Base-by-base conservation (phyloP, 2,797 vertebrate genomes). In the Rhinoraja longicauda region DNA sequence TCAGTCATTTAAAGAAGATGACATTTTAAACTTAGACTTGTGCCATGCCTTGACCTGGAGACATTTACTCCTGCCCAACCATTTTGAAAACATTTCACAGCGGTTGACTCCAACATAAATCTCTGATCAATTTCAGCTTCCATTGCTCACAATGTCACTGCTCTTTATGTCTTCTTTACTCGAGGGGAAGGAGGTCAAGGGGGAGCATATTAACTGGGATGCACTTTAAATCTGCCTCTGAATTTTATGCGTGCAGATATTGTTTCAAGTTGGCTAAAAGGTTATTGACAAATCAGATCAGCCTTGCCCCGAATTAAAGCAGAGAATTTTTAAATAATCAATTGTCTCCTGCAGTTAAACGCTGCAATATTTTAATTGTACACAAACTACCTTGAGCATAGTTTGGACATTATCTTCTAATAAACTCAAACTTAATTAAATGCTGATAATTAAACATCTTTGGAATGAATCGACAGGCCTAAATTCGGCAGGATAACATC, bases 111-210 rank as follows among this genome's bases (percentile, higher is more conserved):
- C 53, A 26, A 26, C 90, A 75, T 92, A 75, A 92, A 92, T 92
- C 70, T 75, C 36, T 0, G 7, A 67, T 17, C 59, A 88, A 88
- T 21, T 88, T 88, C 39, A 73, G 70, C 26, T 92, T 75, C 67
- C 90, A 73, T 73, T 92, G 24, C 90, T 92, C 70, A 73, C 67
- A 45, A 92, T 75, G 90, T 92, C 90, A 92, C 21, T 73, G 88
- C 32, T 45, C 70, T 92, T 24, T 9, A 29, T 57, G 70, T 92
- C 24, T 26, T 39, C 70, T 21, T 67, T 32, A n/a, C 19, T 67
- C 29, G 26, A 92, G 9, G 24, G 36, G 36, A 73, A 73, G 32
- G 72, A 72, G 90, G 67, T 73, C 90, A 53, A 19, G 29, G 9
- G 4, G 53, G 21, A 53, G 21, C 72, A 45, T 45, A 6, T n/a